A percentile compares a stretch with the other conserved stretches of the same genome.
phyloP scores from a whole-genome alignment of 2,113 vertebrate genomes.

The Scolopax mira region DNA sequence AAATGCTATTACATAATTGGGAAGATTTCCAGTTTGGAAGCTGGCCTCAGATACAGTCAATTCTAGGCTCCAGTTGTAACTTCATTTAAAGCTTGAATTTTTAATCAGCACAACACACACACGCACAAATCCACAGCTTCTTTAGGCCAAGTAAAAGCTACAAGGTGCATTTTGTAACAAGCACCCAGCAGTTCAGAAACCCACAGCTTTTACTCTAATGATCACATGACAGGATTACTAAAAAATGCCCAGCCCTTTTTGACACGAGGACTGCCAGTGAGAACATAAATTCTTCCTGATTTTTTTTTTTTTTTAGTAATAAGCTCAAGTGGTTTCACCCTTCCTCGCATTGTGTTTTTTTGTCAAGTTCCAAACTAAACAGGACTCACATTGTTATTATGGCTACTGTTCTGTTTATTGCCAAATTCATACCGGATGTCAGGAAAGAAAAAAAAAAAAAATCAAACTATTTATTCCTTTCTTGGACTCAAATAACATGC shows the following conservation, averaged over 20 bases:
- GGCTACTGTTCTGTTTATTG: background rate
- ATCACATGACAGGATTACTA: background rate
- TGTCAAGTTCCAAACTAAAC: background rate
- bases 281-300: background rate
- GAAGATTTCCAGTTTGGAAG: background rate
- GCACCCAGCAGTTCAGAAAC: background rate
- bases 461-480: background rate
- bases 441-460: background rate
- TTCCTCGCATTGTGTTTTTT: conserved; percentile 14
- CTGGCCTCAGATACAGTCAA: background rate
- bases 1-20: background rate
- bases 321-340: background rate
- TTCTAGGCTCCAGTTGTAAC: background rate
- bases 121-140: background rate
- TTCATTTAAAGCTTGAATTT: background rate
- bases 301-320: no score
- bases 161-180: background rate
- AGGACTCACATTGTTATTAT: background rate
- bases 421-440: background rate
- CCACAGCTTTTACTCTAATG: background rate
- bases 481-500: background rate
- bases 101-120: background rate
- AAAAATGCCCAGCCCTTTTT: background rate
- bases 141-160: background rate
- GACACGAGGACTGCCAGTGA: background rate